Evolutionary conservation across 1,140 invertebrate genomes (phyloP), one percentile per base, ranked within the genome.

Genomic region (Tribolium castaneum): DNA sequence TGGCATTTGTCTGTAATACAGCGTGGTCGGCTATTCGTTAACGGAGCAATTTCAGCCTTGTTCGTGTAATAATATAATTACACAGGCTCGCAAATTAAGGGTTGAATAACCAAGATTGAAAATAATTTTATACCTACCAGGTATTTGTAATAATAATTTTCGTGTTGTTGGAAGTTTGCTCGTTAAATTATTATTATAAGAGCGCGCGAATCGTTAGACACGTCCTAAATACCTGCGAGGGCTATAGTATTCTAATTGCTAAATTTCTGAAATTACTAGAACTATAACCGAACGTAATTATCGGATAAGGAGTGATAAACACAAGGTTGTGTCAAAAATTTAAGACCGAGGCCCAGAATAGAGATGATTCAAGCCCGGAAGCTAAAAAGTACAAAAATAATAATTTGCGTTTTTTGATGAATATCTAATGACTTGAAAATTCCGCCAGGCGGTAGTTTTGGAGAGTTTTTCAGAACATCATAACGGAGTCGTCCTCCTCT

Each of bases 61-160:
- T 66, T 66, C 59, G 59, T 66, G 59, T 66, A 66, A 66, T 66
- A 66, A 66, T 66, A 35, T 66, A 66, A 66, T 66, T 66, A 66
- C 30, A 66, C 30, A 12, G 22, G 59, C 30, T 66, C n/a, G 30
- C 59, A 66, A 66, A 66, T 66, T 66, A 39, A 66, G 59, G 59
- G 59, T 66, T 66, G 59, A 66, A 66, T 35, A 66, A 35, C 30
- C 30, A 35, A 66, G 59, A 66, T 66, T 66, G 30, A 34, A 66
- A 66, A 66, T 66, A 66, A 66, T 66, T 66, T 66, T 14, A 35
- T 66, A 66, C 59, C 25, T 66, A 66, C 59, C 59, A 66, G 59
- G 59, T 66, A 66, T 66, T 35, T 66, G 59, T 39, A 66, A 66
- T 59, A 59, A 66, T 66, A 66, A 66, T 66, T 66, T 30, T 66